Percentiles rank a stretch among this genome's conserved stretches.
phyloP scores from a whole-genome alignment of 1,140 invertebrate species.

The Musca vetustissima region DNA sequence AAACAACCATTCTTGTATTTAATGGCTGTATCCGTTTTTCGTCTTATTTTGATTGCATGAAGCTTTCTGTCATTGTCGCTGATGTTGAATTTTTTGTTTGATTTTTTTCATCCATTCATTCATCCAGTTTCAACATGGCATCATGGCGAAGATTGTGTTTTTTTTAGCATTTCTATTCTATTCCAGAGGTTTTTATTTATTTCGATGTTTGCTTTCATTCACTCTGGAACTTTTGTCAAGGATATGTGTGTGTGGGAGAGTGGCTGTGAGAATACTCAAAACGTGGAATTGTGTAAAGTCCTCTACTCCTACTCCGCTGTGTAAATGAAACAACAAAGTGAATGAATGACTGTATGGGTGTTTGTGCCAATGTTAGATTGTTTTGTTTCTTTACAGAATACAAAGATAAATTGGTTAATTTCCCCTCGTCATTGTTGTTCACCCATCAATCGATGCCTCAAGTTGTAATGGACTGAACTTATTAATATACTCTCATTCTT shows the following conservation, averaged over 20 bases:
- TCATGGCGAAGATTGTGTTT: constrained; percentile 6
- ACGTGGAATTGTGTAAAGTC: too few species aligned
- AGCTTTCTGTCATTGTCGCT: constrained; percentile 27
- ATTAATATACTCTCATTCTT: constrained; percentile 26
- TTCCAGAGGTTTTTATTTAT: constrained; percentile 31
- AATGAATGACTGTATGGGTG: constrained; percentile 32
- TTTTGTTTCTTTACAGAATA: constrained; percentile 40
- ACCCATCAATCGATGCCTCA: constrained; percentile 51
- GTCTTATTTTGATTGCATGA: constrained; percentile 3
- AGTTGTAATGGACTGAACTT: constrained; percentile 30
- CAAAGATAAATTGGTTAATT: constrained; percentile 56
- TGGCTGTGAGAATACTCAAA: constrained; percentile 18
- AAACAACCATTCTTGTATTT: constrained; percentile 29
- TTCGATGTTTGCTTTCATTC: constrained; percentile 22
- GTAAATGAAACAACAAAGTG: background rate
- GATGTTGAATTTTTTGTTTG: constrained; percentile 15
- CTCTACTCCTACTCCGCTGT: background rate
- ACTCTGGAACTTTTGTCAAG: background rate
- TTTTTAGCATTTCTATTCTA: background rate
- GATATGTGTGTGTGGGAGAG: constrained; percentile 34
- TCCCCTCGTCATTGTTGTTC: constrained; percentile 45
- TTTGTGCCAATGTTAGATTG: constrained; percentile 22
- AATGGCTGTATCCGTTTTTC: constrained; percentile 13
- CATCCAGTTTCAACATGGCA: background rate
- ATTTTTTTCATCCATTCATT: background rate